A percentile compares a stretch with the other conserved stretches of the same genome.
Evolutionary conservation across 64 coral and sea anemone species (phyloP).

Genomic region (Stichodactyla helianthus): DNA sequence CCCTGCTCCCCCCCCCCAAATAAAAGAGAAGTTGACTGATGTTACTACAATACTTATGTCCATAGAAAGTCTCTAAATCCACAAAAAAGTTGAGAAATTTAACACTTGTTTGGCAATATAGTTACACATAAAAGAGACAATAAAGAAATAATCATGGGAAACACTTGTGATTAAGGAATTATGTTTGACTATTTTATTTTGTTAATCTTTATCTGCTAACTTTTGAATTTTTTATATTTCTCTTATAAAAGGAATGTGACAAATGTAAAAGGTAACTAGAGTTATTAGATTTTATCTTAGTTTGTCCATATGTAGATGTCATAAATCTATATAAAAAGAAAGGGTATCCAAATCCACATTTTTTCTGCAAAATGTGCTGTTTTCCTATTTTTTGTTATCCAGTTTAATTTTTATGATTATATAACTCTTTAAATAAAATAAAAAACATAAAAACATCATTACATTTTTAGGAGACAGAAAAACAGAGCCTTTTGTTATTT

Average conservation of each 20-base stretch:
- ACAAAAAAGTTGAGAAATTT: no score
- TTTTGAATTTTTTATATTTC: background rate
- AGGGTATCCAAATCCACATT: background rate
- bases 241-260: conserved; percentile 75
- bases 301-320: background rate
- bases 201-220: background rate
- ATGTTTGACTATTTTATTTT: no score
- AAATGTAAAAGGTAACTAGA: conserved; percentile 89
- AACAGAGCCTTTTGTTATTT: conserved; percentile 99
- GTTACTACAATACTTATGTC: no score
- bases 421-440: background rate
- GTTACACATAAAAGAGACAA: no score
- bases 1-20: no score
- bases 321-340: no score
- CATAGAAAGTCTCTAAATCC: no score
- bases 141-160: no score
- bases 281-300: background rate
- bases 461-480: conserved; percentile 84
- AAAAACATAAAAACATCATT: background rate
- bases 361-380: background rate
- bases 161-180: no score
- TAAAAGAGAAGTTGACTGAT: no score
- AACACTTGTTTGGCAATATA: no score
- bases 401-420: background rate
- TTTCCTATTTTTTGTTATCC: no score